These are phyloP conservation scores for Hesperophylax magnus DNA, from an alignment of 1,140 invertebrate species.

Conservation along the genomic window DNA sequence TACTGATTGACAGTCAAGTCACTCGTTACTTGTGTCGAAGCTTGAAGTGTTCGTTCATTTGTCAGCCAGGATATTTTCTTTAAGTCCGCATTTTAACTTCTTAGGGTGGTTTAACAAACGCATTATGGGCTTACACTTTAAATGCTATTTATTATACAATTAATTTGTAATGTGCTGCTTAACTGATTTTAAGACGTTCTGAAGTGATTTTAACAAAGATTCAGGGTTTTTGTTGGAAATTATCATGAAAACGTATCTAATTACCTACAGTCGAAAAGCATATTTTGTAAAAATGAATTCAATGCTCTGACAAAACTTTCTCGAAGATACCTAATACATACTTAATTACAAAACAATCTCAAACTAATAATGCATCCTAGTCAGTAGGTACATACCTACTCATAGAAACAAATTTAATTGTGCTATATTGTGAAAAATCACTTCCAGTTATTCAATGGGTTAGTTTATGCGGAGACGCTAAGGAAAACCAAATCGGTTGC, in stretches of 20 bases:
- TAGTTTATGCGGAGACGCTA: too few relatives aligned
- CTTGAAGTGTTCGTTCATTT: conserved; percentile 47
- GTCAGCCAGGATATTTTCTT: conserved; percentile 45
- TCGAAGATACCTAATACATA: neutral
- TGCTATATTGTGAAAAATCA: too few relatives aligned
- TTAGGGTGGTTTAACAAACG: conserved; percentile 46
- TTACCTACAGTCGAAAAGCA: neutral
- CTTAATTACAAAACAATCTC: neutral
- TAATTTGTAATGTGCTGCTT: conserved; percentile 3
- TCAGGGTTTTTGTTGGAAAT: neutral
- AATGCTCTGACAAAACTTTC: neutral
- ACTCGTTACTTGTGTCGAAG: neutral
- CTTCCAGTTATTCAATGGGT: too few relatives aligned
- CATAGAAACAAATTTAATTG: too few relatives aligned
- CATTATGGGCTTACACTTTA: conserved; percentile 42
- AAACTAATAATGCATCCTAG: too few relatives aligned
- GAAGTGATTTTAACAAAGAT: neutral
- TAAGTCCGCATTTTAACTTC: neutral
- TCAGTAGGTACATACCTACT: too few relatives aligned
- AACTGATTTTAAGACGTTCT: neutral
- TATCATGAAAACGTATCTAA: neutral
- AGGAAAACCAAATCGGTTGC: too few relatives aligned
- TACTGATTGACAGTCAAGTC: conserved; percentile 45
- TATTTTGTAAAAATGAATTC: neutral
- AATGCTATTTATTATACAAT: conserved; percentile 23